Percentiles rank a stretch among this genome's conserved stretches.
Conservation (phyloP, 1,140 invertebrate species). For the Argopecten irradians region DNA sequence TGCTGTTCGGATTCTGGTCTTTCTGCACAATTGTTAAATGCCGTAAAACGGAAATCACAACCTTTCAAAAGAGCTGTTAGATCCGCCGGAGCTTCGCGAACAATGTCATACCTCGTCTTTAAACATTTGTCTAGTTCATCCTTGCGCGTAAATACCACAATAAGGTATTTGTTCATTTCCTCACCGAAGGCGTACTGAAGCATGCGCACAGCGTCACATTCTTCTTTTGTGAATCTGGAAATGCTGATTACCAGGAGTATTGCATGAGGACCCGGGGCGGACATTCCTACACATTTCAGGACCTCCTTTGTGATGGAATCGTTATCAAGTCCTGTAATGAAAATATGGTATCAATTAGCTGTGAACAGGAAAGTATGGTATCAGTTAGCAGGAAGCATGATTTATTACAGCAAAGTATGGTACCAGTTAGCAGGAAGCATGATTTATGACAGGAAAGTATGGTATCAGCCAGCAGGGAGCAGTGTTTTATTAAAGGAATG, state of each 20-base stretch:
- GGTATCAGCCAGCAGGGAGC: too few species aligned
- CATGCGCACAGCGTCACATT: constrained; percentile 9
- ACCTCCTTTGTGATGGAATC: constrained; percentile 32
- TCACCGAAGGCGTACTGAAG: constrained; percentile 36
- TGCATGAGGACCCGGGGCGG: constrained; percentile 52
- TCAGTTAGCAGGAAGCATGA: too few species aligned
- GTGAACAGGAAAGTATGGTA: too few species aligned
- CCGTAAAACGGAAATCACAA: constrained; percentile 29
- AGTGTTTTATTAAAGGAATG: too few species aligned
- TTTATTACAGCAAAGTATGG: too few species aligned
- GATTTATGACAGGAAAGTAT: too few species aligned
- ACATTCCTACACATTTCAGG: constrained; percentile 47
- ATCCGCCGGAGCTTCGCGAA: constrained; percentile 26
- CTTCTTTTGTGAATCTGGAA: constrained; percentile 47
- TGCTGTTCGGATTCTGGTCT: not conserved
- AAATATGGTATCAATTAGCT: not conserved
- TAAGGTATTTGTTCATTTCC: constrained; percentile 41
- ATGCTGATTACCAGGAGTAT: constrained; percentile 44
- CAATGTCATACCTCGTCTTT: constrained; percentile 28
- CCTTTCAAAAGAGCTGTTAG: constrained; percentile 29
- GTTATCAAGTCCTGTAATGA: constrained; percentile 19
- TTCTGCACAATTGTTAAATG: constrained; percentile 30
- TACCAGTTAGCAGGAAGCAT: too few species aligned
- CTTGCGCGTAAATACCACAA: constrained; percentile 42
- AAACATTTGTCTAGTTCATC: constrained; percentile 29